Conservation (phyloP, 2,113 vertebrate species). For the Vulpes vulpes region DNA sequence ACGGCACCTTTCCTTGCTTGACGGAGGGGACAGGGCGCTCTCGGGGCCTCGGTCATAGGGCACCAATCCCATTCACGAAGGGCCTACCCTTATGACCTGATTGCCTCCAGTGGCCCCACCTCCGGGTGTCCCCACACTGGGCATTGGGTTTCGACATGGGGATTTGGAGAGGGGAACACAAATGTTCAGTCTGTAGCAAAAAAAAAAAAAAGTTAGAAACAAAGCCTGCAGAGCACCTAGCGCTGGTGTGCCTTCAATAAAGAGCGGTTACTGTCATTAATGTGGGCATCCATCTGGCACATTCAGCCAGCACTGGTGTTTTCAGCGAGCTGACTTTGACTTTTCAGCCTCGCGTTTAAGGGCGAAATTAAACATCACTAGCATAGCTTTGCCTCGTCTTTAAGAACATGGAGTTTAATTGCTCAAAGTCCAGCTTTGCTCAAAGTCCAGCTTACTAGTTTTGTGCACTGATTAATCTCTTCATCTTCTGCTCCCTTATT, state of each 20-base stretch:
- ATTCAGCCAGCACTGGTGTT: neutral
- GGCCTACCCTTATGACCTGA: neutral
- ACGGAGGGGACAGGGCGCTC: neutral
- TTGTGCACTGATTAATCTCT: neutral
- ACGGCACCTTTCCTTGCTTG: neutral
- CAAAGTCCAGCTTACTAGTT: neutral
- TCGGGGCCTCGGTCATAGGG: neutral
- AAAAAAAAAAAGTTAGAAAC: neutral
- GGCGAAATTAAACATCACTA: slow-evolving; percentile 29
- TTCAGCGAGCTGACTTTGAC: slow-evolving; percentile 36
- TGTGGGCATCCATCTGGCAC: neutral
- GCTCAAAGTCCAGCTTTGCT: neutral
- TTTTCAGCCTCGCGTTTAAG: slow-evolving; percentile 9
- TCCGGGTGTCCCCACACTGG: neutral
- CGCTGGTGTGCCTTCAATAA: neutral
- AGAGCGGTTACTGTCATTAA: neutral
- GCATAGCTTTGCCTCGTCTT: neutral
- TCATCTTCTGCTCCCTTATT: neutral
- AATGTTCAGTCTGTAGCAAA: neutral
- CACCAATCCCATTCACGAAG: neutral
- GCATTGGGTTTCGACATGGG: neutral
- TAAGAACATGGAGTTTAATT: neutral
- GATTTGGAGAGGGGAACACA: neutral
- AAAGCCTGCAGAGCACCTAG: neutral
- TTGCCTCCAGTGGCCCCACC: neutral